Percentiles rank a stretch among this genome's conserved stretches.
Evolutionary conservation across 2,797 vertebrate genomes (phyloP).

Genomic region (Vultur gryphus): DNA sequence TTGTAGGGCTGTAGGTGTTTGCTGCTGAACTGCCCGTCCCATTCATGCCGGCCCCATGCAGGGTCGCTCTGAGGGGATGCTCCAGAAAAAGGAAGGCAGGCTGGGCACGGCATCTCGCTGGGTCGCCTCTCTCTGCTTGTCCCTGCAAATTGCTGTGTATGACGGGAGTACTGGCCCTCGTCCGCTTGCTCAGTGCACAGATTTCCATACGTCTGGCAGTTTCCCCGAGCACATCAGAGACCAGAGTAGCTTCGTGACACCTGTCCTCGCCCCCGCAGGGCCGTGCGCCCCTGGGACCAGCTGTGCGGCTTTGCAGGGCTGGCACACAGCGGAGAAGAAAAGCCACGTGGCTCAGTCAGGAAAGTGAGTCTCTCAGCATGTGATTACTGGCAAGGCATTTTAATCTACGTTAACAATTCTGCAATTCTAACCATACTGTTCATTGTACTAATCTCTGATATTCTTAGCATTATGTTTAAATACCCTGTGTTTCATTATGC

Average conservation of each 20-base stretch:
- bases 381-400: background rate
- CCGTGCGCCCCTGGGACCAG: background rate
- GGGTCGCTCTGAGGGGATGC: background rate
- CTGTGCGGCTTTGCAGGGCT: background rate
- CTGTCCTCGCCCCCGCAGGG: accelerated
- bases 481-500: background rate
- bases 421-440: background rate
- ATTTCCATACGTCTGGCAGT: background rate
- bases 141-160: background rate
- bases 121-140: background rate
- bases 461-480: background rate
- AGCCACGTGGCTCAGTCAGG: background rate
- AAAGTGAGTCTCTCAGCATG: background rate
- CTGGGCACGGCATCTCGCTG: background rate
- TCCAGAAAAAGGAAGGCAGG: background rate
- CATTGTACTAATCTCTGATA: background rate
- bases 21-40: background rate
- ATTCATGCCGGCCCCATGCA: background rate
- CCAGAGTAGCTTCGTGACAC: background rate
- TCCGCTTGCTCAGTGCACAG: background rate
- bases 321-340: background rate
- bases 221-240: background rate
- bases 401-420: background rate
- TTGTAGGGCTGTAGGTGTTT: background rate
- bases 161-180: background rate